These are phyloP conservation scores for Hystrix brachyura DNA, from an alignment of 2,113 vertebrate species.

Conservation along the genomic window DNA sequence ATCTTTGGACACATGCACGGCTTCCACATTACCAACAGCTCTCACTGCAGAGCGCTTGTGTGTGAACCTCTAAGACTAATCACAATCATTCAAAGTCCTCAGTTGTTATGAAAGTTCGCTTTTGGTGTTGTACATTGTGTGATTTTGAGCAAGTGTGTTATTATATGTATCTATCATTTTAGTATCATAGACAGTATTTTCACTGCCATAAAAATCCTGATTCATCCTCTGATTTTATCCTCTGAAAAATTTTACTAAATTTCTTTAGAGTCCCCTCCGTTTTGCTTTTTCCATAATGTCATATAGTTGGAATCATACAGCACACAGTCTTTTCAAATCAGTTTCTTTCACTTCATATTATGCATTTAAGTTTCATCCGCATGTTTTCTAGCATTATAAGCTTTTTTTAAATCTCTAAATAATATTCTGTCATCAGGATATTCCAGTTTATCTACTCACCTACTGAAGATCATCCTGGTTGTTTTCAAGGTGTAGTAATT, in stretches of 20 bases:
- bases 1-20: neutral
- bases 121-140: neutral
- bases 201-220: neutral
- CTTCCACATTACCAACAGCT: neutral
- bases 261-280: neutral
- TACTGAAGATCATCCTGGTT: neutral
- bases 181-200: neutral
- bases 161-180: neutral
- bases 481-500: neutral
- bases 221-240: neutral
- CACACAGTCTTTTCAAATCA: neutral
- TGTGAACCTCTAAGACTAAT: neutral
- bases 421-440: neutral
- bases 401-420: neutral
- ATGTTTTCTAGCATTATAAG: neutral
- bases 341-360: neutral
- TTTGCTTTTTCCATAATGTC: neutral
- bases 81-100: neutral
- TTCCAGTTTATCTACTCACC: neutral
- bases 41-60: neutral
- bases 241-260: neutral
- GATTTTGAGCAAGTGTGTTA: neutral
- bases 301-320: neutral
- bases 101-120: neutral
- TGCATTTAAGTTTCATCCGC: neutral